Conservation (phyloP, 2,113 vertebrate species). For the Bostrychus sinensis region DNA sequence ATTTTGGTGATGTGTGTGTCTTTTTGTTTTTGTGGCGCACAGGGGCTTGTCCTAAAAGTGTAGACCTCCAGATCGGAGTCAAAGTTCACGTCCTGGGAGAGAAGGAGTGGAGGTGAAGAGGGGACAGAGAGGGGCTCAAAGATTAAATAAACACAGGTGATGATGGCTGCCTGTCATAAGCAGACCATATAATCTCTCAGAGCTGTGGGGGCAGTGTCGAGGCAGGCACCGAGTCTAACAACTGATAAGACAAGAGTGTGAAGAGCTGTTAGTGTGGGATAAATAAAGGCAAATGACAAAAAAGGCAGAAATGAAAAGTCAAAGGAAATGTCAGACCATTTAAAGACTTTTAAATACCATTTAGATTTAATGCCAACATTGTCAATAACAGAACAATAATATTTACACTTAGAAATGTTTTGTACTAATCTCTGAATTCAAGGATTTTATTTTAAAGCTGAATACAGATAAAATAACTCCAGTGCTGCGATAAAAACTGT, state of each 20-base stretch:
- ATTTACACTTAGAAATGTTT: too few relatives aligned
- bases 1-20: slow-evolving; percentile 37
- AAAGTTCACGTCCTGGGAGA: slow-evolving; percentile 66
- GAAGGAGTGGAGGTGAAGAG: slow-evolving; percentile 26
- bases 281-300: slow-evolving; percentile 27
- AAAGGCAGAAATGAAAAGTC: slow-evolving; percentile 32
- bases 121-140: slow-evolving; percentile 24
- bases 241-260: slow-evolving; percentile 33
- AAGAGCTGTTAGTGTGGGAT: slow-evolving; percentile 1
- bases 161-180: slow-evolving; percentile 62
- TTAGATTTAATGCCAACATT: too few relatives aligned
- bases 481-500: too few relatives aligned
- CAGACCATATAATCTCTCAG: slow-evolving; percentile 28
- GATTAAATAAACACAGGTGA: slow-evolving; percentile 68
- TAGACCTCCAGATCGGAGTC: slow-evolving; percentile 67
- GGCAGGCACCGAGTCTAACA: slow-evolving; percentile 10
- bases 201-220: slow-evolving; percentile 10
- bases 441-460: too few relatives aligned
- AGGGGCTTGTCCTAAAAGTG: slow-evolving; percentile 51
- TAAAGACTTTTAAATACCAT: too few relatives aligned
- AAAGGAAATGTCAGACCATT: neutral
- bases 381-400: too few relatives aligned
- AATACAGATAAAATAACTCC: too few relatives aligned
- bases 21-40: slow-evolving; percentile 56
- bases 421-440: too few relatives aligned